Evolutionary conservation across 1,140 invertebrate species (phyloP), one percentile per base, ranked within the genome.

Genomic region (Cylas formicarius): DNA sequence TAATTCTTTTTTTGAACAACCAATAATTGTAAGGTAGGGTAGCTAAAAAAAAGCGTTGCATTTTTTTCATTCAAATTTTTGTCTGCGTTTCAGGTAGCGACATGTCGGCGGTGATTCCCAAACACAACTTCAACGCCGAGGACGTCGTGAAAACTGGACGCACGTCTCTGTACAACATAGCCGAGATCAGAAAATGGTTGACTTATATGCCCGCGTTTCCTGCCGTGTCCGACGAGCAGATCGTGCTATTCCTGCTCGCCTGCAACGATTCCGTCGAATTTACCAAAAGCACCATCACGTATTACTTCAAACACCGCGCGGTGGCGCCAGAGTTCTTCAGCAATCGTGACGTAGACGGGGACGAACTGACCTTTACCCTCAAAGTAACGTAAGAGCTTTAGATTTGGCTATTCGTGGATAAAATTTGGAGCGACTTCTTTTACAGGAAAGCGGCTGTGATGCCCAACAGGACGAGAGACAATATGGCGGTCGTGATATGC

Each of bases 401-500:
- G 4, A 14, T 17, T 13, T 47, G 7, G 11, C 5, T 22, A 13
- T 40, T n/a, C 11, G 8, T 9, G 10, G 9, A 8, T 8, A 21
- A 28, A 23, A 7, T n/a, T 37, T 7, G 35, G 10, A 28, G 23
- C 8, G 10, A 8, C 22, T 27, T 27, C 14, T 37, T 17, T 55
- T 55, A 32, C 24, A 58, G 56, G 7, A 13, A 56, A 4, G 16
- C 43, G 45, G 58, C 31, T 22, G 23, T 55, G 58, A 59, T 80
- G 3, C 77, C 78, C 2, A 68, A 70, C 49, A 70, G 72, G 39
- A 77, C 76, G 21, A 67, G 62, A 24, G 68, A 78, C 11, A 77
- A 77, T 9, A 75, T 76, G 46, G 67, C 70, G 43, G 69, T 83
- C 35, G 67, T 80, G 23, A 74, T 74, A 55, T 73, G 78, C 52